Evolutionary conservation across 1,140 invertebrate genomes (phyloP).

Genomic region (Liolophura sinensis): DNA sequence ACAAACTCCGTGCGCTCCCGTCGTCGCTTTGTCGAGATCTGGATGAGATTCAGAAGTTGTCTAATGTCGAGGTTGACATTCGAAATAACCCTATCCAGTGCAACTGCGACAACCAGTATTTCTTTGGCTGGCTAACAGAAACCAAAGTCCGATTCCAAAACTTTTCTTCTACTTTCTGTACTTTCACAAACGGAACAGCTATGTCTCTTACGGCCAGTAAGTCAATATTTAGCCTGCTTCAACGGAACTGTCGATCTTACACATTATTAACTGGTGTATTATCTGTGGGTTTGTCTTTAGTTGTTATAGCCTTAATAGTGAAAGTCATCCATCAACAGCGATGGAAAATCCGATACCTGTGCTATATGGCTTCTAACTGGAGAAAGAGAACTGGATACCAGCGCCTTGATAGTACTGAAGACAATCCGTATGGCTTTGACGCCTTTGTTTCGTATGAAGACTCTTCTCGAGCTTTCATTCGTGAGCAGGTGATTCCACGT

Average conservation of each 20-base stretch:
- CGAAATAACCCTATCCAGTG: background rate
- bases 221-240: background rate
- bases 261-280: background rate
- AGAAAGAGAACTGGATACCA: constrained; percentile 1
- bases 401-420: background rate
- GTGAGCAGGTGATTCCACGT: constrained; percentile 11
- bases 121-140: constrained; percentile 1
- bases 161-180: background rate
- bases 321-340: constrained; percentile 9
- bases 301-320: too few species aligned
- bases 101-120: constrained; percentile 1
- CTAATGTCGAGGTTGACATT: constrained; percentile 1
- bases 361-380: constrained; percentile 12
- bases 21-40: background rate
- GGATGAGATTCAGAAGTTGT: constrained; percentile 1
- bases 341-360: constrained; percentile 23
- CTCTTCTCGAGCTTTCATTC: constrained; percentile 9
- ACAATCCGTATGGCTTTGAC: constrained; percentile 20
- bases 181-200: background rate
- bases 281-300: too few species aligned
- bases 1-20: constrained; percentile 2
- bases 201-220: background rate
- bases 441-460: constrained; percentile 32
- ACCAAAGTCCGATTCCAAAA: background rate
- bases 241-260: background rate